Conservation (phyloP, 2,113 vertebrate species). For the rat (Rattus norvegicus) region DNA sequence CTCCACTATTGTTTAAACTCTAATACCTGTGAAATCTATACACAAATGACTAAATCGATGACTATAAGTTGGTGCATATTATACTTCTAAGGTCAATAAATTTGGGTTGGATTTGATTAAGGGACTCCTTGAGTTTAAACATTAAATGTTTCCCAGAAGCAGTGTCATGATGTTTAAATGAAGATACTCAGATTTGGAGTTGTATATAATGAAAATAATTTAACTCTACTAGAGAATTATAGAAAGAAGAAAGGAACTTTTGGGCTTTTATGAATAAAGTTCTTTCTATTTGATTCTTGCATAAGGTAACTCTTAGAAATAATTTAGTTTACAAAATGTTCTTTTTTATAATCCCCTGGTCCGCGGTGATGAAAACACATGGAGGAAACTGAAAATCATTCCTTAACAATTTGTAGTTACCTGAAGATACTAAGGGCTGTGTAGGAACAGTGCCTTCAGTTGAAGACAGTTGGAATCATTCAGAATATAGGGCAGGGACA, state of each 20-base stretch:
- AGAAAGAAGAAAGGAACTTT: constrained; percentile 25
- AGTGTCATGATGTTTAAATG: background rate
- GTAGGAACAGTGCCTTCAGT: background rate
- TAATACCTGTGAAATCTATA: background rate
- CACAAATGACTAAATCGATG: background rate
- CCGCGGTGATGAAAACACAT: background rate
- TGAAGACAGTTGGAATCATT: constrained; percentile 11
- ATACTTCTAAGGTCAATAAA: background rate
- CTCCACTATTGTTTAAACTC: constrained; percentile 1
- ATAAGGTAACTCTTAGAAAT: background rate
- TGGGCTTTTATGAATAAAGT: background rate
- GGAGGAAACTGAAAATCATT: background rate
- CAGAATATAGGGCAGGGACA: background rate
- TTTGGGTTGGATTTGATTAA: background rate
- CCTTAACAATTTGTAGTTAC: background rate
- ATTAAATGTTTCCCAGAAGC: background rate
- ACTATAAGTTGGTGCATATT: background rate
- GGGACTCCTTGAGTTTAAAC: background rate
- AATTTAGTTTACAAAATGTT: background rate
- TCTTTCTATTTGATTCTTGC: background rate
- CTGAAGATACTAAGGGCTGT: background rate
- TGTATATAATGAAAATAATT: background rate
- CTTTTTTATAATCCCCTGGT: background rate
- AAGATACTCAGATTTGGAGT: background rate
- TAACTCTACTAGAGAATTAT: background rate